Evolutionary conservation across 2,113 vertebrate species (phyloP).

Genomic region (Catagonus wagneri): DNA sequence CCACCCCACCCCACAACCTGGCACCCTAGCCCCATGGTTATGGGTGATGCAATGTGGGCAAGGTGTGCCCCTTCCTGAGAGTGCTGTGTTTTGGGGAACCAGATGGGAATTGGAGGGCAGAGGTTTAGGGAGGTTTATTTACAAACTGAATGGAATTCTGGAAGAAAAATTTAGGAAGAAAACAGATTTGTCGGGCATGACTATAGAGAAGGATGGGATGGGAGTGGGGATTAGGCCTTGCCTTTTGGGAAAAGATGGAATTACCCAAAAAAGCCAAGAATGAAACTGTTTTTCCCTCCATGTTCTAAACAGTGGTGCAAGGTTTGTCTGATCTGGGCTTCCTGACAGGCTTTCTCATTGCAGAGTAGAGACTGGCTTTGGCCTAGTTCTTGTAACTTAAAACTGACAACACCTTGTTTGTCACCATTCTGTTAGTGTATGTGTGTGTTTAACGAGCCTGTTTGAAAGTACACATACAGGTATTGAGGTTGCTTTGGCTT

Average conservation of each 20-base stretch:
- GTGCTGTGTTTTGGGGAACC: neutral
- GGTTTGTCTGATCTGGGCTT: neutral
- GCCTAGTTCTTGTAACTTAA: neutral
- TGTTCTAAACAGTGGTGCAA: neutral
- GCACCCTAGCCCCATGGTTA: neutral
- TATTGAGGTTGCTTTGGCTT: conserved; percentile 6
- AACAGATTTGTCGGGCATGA: neutral
- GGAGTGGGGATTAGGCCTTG: neutral
- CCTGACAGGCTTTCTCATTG: neutral
- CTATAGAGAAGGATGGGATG: neutral
- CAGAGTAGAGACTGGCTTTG: neutral
- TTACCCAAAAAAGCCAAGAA: neutral
- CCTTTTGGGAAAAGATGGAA: neutral
- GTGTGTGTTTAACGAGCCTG: neutral
- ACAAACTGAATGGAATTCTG: neutral
- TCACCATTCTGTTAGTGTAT: neutral
- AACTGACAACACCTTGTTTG: neutral
- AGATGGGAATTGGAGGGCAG: neutral
- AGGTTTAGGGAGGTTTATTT: conserved; percentile 5
- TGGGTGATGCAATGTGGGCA: neutral
- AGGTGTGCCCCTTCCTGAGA: neutral
- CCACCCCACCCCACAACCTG: fast-evolving
- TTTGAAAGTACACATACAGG: neutral
- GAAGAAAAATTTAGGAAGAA: neutral
- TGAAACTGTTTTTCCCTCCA: neutral